These are phyloP conservation scores for Neelides sp. DNA, from an alignment of 1,140 invertebrate species.

Conservation along the genomic window DNA sequence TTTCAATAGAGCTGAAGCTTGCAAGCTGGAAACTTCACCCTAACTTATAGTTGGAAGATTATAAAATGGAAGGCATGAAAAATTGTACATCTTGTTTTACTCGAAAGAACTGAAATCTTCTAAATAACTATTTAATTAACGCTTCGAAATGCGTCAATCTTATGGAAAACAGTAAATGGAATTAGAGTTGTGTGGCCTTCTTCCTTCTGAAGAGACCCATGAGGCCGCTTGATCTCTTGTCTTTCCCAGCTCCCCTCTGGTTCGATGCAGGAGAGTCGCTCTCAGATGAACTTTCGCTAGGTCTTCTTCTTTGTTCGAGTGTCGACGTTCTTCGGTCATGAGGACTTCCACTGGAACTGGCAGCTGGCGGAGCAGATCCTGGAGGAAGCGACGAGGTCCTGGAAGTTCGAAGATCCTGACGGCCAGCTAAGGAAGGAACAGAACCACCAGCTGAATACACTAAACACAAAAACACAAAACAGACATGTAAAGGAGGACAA, in stretches of 20 bases:
- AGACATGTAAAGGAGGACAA: background rate
- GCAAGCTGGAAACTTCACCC: too few species aligned
- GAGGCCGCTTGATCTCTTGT: conserved; percentile 26
- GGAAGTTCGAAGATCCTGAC: conserved; percentile 11
- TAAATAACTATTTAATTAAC: too few species aligned
- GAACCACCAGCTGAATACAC: conserved; percentile 12
- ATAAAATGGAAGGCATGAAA: too few species aligned
- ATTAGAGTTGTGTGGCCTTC: conserved; percentile 31
- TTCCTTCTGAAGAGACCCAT: conserved; percentile 32
- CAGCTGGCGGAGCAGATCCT: conserved; percentile 27
- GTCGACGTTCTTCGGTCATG: conserved; percentile 11
- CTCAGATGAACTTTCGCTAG: conserved; percentile 33
- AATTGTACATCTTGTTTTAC: too few species aligned
- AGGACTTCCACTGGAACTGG: background rate
- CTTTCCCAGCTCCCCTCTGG: conserved; percentile 28
- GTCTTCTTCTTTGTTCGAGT: conserved; percentile 17
- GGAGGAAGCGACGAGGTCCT: conserved; percentile 30
- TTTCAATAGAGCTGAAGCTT: too few species aligned
- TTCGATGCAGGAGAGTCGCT: conserved; percentile 31
- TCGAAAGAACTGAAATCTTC: too few species aligned
- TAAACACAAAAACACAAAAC: conserved; percentile 6
- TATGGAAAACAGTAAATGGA: background rate
- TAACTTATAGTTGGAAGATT: too few species aligned
- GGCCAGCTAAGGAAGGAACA: background rate
- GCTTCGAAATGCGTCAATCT: too few species aligned